A percentile compares a stretch with the other conserved stretches of the same genome.
Evolutionary conservation across 2,797 vertebrate genomes (phyloP).

Genomic region (Rhabdophis nuchalis): DNA sequence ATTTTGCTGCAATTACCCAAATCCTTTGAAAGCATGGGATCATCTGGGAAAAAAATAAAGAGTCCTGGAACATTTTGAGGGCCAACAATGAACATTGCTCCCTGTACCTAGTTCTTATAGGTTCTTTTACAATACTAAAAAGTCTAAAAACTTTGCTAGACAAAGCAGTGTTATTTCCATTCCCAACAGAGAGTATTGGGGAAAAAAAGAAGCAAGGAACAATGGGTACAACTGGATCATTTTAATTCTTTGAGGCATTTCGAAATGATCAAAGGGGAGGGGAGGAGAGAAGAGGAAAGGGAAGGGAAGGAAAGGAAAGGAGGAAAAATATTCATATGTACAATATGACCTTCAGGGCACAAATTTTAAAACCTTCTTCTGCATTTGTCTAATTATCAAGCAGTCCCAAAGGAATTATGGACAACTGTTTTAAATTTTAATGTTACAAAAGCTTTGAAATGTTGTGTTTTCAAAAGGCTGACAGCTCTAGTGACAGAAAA

Average conservation of each 20-base stretch:
- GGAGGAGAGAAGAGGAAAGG: not conserved
- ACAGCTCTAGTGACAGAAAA: no score
- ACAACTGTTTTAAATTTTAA: not conserved
- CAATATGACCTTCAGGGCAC: not conserved
- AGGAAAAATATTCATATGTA: not conserved
- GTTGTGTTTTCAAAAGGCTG: no score
- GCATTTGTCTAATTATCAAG: not conserved
- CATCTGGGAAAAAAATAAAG: not conserved
- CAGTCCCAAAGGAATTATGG: not conserved
- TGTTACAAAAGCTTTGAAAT: not conserved
- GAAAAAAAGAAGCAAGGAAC: not conserved
- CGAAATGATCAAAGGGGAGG: not conserved
- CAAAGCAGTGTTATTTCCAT: not conserved
- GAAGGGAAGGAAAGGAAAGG: fast-evolving
- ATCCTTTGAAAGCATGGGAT: not conserved
- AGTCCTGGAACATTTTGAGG: not conserved
- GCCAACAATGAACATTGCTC: not conserved
- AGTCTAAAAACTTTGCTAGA: not conserved
- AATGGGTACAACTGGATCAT: not conserved
- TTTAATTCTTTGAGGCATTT: not conserved
- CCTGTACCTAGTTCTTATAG: not conserved
- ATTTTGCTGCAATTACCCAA: not conserved
- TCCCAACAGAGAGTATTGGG: not conserved
- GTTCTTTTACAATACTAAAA: not conserved
- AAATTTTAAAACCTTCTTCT: not conserved